Conservation (phyloP, 2,888 invertebrate species). For the Epistrophe grossulariae region DNA sequence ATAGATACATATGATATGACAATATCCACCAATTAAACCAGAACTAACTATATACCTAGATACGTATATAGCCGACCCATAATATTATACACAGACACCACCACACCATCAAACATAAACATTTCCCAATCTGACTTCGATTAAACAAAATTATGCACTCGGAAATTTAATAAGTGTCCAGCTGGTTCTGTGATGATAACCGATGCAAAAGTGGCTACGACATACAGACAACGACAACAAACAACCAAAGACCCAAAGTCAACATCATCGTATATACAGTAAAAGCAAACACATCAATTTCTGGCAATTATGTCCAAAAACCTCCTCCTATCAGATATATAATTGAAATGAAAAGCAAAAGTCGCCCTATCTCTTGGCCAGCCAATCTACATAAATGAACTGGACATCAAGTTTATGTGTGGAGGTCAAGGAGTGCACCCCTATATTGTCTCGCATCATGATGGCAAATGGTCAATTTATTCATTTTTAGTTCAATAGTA, state of each 20-base stretch:
- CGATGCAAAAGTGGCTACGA: not conserved
- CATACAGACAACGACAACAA: constrained; percentile 6
- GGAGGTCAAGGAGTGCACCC: constrained; percentile 29
- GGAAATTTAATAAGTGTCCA: constrained; percentile 70
- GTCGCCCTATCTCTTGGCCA: not conserved
- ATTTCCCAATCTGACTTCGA: constrained; percentile 64
- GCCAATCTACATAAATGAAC: too few relatives aligned
- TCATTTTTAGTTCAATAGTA: constrained; percentile 43
- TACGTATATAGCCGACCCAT: constrained; percentile 1
- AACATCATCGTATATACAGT: constrained; percentile 33
- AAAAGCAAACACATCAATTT: constrained; percentile 73
- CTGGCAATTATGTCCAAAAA: constrained; percentile 59
- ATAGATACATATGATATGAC: too few relatives aligned
- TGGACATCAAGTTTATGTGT: too few relatives aligned
- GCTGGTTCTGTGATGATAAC: constrained; percentile 25
- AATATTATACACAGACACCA: constrained; percentile 5
- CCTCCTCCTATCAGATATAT: constrained; percentile 49
- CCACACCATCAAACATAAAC: not conserved
- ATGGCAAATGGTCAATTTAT: constrained; percentile 61
- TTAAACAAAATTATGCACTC: constrained; percentile 72
- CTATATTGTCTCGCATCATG: not conserved
- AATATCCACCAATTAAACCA: too few relatives aligned
- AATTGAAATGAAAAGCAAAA: constrained; percentile 60
- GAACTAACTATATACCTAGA: too few relatives aligned
- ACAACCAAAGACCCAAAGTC: constrained; percentile 25